Conservation (phyloP, 2,797 vertebrate genomes). For the Sebastes reedi region DNA sequence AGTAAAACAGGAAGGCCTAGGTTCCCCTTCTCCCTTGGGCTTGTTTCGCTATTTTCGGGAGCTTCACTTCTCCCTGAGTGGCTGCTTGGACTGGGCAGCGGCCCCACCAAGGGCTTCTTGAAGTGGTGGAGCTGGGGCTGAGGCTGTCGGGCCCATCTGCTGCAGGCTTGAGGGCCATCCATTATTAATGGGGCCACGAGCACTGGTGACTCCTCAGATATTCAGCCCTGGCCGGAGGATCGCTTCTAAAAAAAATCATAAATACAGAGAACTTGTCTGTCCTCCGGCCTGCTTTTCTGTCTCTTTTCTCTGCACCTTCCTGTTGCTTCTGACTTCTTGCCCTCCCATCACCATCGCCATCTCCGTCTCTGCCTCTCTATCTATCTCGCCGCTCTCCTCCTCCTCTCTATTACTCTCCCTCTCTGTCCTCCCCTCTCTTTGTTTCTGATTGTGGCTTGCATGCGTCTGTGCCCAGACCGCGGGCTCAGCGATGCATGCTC, state of each 20-base stretch:
- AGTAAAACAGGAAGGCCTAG: slow-evolving; percentile 90
- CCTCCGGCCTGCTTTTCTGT: slow-evolving; percentile 53
- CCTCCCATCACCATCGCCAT: slow-evolving; percentile 31
- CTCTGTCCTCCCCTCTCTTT: slow-evolving; percentile 77
- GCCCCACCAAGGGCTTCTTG: slow-evolving; percentile 84
- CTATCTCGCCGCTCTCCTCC: slow-evolving; percentile 35
- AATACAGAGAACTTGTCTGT: slow-evolving; percentile 64
- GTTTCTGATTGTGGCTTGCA: slow-evolving; percentile 88
- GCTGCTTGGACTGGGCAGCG: slow-evolving; percentile 71
- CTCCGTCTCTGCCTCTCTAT: slow-evolving; percentile 16
- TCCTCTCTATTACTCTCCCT: slow-evolving; percentile 82
- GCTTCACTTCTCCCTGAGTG: slow-evolving; percentile 86
- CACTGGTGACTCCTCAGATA: slow-evolving; percentile 90
- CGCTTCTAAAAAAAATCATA: slow-evolving; percentile 79
- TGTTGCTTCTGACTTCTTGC: slow-evolving; percentile 56
- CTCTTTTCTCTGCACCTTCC: slow-evolving; percentile 45
- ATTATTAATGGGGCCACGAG: slow-evolving; percentile 97
- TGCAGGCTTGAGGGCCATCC: slow-evolving; percentile 89
- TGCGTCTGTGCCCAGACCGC: slow-evolving; percentile 88
- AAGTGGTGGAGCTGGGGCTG: slow-evolving; percentile 82
- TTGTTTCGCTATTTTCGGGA: slow-evolving; percentile 86
- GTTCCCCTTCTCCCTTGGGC: slow-evolving; percentile 89
- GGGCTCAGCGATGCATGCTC: slow-evolving; percentile 99
- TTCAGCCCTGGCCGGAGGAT: slow-evolving; percentile 95
- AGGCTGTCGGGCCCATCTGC: slow-evolving; percentile 92